phyloP scores from a whole-genome alignment of 2,113 vertebrate species.

The Gadus chalcogrammus region DNA sequence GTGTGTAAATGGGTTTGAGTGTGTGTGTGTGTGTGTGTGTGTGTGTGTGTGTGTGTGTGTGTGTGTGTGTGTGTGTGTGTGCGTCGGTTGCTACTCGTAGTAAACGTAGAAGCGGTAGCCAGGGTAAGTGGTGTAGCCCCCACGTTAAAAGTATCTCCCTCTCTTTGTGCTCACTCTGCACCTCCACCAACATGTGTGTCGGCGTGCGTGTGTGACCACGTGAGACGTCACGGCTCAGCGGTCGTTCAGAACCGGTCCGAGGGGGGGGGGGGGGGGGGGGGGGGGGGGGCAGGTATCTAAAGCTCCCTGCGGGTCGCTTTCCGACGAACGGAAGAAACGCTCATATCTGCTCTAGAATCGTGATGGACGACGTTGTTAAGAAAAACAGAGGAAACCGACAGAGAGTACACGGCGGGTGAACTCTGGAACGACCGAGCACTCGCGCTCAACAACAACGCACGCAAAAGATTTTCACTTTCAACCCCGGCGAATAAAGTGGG shows the following conservation, averaged over 20 bases:
- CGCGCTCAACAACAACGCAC: no score
- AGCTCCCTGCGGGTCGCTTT: no score
- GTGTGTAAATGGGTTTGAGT: neutral
- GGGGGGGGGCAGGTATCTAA: slow-evolving; percentile 23
- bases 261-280: neutral
- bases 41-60: neutral
- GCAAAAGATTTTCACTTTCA: no score
- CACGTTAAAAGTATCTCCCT: slow-evolving; percentile 10
- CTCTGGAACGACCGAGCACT: no score
- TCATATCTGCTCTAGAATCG: no score
- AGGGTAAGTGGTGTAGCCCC: slow-evolving; percentile 16
- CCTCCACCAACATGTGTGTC: neutral
- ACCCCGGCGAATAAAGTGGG: no score
- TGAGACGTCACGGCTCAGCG: neutral
- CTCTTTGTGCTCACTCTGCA: slow-evolving; percentile 6
- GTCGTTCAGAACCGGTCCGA: no score
- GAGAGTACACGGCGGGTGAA: no score
- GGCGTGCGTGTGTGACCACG: neutral
- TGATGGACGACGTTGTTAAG: no score
- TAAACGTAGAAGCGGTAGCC: slow-evolving; percentile 22
- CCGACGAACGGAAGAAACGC: no score
- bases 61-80: neutral
- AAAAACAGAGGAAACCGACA: no score
- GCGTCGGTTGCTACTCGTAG: neutral
- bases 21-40: slow-evolving; percentile 18